phyloP scores from a whole-genome alignment of 2,113 vertebrate genomes.

The Myotis davidii region DNA sequence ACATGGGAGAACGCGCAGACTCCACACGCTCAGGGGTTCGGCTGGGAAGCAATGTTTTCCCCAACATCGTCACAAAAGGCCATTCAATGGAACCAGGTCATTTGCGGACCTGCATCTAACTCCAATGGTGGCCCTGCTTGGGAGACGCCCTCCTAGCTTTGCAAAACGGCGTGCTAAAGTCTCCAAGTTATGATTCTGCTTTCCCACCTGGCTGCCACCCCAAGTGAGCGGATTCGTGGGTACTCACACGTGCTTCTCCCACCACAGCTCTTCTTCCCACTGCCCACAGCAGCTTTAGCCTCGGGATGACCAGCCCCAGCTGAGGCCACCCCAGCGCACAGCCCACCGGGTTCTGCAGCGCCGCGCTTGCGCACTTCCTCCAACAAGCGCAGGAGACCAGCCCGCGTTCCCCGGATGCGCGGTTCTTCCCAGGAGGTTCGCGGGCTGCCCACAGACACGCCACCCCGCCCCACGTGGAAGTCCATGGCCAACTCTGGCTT shows the following conservation, averaged over 20 bases:
- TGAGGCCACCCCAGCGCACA: background rate
- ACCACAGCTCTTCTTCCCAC: background rate
- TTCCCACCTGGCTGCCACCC: background rate
- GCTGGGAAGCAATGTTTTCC: background rate
- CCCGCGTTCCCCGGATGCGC: rapidly evolving
- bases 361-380: background rate
- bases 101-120: background rate
- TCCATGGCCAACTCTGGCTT: background rate
- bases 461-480: background rate
- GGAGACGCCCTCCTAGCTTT: background rate
- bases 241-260: background rate
- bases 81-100: background rate
- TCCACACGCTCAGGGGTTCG: too few relatives aligned
- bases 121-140: background rate
- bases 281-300: background rate
- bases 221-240: background rate
- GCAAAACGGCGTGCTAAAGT: background rate
- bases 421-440: background rate
- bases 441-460: background rate
- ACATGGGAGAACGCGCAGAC: background rate
- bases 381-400: background rate
- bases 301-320: rapidly evolving
- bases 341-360: rapidly evolving
- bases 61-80: too few relatives aligned
- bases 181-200: background rate